A percentile compares a stretch with the other conserved stretches of the same genome.
These are phyloP conservation scores for Synergus umbraculus DNA, from an alignment of 2,888 invertebrate genomes.

Conservation along the genomic window DNA sequence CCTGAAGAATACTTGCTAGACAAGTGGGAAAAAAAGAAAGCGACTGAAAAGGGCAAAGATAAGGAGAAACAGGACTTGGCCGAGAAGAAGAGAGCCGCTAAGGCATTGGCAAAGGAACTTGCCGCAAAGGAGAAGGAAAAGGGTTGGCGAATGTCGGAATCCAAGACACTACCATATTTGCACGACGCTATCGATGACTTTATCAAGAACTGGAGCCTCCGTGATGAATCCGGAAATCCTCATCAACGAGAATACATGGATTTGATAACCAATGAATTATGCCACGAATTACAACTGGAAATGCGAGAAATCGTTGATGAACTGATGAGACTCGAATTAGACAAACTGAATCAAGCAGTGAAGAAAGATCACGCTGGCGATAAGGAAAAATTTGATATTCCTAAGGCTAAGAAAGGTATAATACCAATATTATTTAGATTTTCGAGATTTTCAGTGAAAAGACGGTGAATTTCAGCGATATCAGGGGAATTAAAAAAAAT, in stretches of 20 bases:
- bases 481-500: no score
- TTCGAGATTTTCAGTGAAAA: no score
- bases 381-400: conserved; percentile 53
- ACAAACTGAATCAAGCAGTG: conserved; percentile 79
- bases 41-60: conserved; percentile 56
- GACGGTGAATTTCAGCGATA: no score
- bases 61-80: conserved; percentile 21
- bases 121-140: conserved; percentile 44
- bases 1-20: conserved; percentile 80
- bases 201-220: conserved; percentile 76
- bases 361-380: conserved; percentile 74
- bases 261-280: conserved; percentile 83
- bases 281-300: conserved; percentile 83
- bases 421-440: no score
- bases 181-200: conserved; percentile 58
- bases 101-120: conserved; percentile 41
- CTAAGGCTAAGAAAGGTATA: conserved; percentile 55
- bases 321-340: conserved; percentile 81
- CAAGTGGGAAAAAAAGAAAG: conserved; percentile 65
- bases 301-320: conserved; percentile 85
- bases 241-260: conserved; percentile 82
- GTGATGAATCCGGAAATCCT: conserved; percentile 78
- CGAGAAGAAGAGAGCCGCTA: conserved; percentile 49
- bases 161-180: conserved; percentile 57
- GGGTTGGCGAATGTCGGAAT: conserved; percentile 69